Evolutionary conservation across 2,797 vertebrate species (phyloP), one percentile per base, ranked within the genome.

Genomic region (Enteromius fasciolatus): DNA sequence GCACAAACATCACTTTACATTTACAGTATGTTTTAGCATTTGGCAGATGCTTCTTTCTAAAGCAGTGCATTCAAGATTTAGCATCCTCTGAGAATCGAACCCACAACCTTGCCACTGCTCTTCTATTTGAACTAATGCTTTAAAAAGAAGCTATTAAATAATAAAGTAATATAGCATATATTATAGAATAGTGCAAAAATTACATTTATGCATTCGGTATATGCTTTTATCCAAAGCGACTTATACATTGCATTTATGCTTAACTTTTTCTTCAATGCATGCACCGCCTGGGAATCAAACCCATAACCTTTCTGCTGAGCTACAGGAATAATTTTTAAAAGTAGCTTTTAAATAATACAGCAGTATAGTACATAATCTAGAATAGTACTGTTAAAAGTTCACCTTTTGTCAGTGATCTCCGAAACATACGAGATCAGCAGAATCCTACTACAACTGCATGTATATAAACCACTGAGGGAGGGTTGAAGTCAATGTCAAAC

Each of bases 401-500:
- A 54, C 82, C 59, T 78, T 76, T 48, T 63, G 28, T 78, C 28
- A 57, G 73, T 57, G 28, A 83, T 84, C 41, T 78, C 77, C 72
- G 84, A 70, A 79, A 74, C 78, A 50, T 41, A 81, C 64, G 59
- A 59, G 54, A 83, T 88, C 74, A 85, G 83, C 78, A 81, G 20
- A 85, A 85, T 59, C 17, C 20, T 48, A 48, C 54, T 25, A 44
- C 9, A 36, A 25, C 57, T 41, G 74, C 59, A 74, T 14, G 76
- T 48, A 44, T 12, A 44, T 44, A 69, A 79, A 50, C 57, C 80
- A 75, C 82, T 41, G 44, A 61, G 83, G 67, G 76, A 70, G 67
- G 66, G 36, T 79, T 86, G 78, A 81, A 86, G 78, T 69, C 76
- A 69, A 67, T 84, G 83, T 84, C 80, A 81, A 86, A 83, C 82